phyloP scores from a whole-genome alignment of 2,888 invertebrate species.

The Scrobipalpa atriplicella region DNA sequence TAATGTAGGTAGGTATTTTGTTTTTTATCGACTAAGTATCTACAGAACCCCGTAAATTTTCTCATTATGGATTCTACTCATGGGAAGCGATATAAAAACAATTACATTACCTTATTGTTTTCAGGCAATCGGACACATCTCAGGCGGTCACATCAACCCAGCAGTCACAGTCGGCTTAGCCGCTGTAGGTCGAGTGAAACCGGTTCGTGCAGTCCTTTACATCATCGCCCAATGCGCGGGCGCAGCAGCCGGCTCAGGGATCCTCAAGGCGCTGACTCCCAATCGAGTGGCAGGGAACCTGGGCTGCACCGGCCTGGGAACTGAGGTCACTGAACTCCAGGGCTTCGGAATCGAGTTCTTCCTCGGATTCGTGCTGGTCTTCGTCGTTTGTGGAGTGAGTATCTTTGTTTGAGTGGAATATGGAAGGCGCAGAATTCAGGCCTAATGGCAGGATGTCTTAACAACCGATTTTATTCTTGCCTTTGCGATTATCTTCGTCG shows the following conservation, averaged over 20 bases:
- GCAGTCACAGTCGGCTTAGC: slow-evolving; percentile 93
- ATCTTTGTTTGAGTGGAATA: neutral
- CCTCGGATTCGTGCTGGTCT: slow-evolving; percentile 93
- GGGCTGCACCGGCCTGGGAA: slow-evolving; percentile 86
- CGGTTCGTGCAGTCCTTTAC: slow-evolving; percentile 89
- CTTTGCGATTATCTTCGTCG: too few relatives aligned
- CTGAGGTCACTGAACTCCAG: slow-evolving; percentile 86
- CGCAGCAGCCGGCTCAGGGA: slow-evolving; percentile 89
- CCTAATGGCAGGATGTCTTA: too few relatives aligned
- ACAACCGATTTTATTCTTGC: too few relatives aligned
- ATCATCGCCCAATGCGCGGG: slow-evolving; percentile 92
- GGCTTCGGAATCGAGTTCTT: slow-evolving; percentile 96
- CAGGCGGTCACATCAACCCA: slow-evolving; percentile 96
- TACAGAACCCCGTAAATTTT: too few relatives aligned
- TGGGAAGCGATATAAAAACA: neutral
- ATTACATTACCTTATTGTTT: slow-evolving; percentile 13
- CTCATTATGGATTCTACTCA: too few relatives aligned
- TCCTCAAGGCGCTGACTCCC: slow-evolving; percentile 89
- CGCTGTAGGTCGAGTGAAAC: slow-evolving; percentile 89
- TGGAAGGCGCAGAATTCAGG: too few relatives aligned
- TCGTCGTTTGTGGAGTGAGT: slow-evolving; percentile 94
- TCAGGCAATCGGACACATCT: slow-evolving; percentile 92
- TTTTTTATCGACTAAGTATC: too few relatives aligned
- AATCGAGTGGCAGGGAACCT: slow-evolving; percentile 83
- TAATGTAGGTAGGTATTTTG: too few relatives aligned